Base-by-base conservation (phyloP, 1,140 invertebrate genomes). In the Hylyphantes graminicola region DNA sequence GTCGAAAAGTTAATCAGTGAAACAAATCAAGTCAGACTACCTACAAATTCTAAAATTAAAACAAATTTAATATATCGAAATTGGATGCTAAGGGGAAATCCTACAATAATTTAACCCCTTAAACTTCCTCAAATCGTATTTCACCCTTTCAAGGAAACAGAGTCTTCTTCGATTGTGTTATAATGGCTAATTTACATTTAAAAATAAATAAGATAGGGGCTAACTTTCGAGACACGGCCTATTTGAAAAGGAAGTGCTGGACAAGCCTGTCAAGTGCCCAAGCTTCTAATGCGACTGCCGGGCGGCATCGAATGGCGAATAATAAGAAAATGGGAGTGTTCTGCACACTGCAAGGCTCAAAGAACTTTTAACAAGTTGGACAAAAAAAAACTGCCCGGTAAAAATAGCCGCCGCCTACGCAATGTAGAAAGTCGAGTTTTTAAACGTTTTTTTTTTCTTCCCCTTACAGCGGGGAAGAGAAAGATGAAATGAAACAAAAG, bases 381-480 rank as follows among this genome's bases (percentile, higher is more conserved):
- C 7, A 78, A 61, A 63, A 76, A n/a, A 15, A 76, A 61, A n/a
- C 55, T 67, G 35, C 76, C 55, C 35, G 63, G 76, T 64, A 67
- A 78, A 78, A 78, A 78, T 78, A 78, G 76, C 76, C 76, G 17
- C 76, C 76, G 61, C 76, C 76, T 63, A 78, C 76, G 76, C 64
- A 21, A 61, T 13, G 35, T 35, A 35, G 35, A 35, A 35, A 35
- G 35, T 35, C 55, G 48, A 76, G 35, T 74, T 74, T 55, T 57
- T 51, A 21, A 76, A 76, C 59, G 74, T 63, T 76, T 64, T 61
- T 35, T 35, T 35, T 35, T 35, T 35, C 54, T n/a, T n/a, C n/a
- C n/a, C n/a, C 57, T 64, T 35, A 61, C 21, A 64, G 57, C 74
- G 54, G 72, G 59, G 35, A 59, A 74, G 53, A 74, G 72, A 54